Percentiles rank a stretch among this genome's conserved stretches.
Conservation (phyloP, 2,888 invertebrate species). For the Timema cristinae region DNA sequence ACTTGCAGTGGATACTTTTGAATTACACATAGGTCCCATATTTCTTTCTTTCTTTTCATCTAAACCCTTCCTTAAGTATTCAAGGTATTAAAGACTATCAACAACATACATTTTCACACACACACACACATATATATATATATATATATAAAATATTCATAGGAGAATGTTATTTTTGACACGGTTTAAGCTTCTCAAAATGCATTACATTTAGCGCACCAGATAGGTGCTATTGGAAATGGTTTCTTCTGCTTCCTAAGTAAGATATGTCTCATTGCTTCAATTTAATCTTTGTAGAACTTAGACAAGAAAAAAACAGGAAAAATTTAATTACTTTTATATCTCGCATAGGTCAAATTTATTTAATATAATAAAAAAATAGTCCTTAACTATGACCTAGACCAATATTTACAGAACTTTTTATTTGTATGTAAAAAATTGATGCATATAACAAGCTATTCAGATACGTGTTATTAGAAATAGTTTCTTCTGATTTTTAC, state of each 20-base stretch:
- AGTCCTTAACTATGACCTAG: too few relatives aligned
- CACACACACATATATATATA: too few relatives aligned
- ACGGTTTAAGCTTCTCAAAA: background rate
- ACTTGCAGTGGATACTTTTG: background rate
- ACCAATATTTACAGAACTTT: too few relatives aligned
- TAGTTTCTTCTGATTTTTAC: too few relatives aligned
- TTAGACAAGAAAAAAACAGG: background rate
- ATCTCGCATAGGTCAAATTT: too few relatives aligned
- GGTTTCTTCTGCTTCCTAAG: background rate
- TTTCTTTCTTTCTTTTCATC: slow-evolving; percentile 1
- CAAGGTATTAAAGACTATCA: too few relatives aligned
- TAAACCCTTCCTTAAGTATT: background rate
- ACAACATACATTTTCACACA: too few relatives aligned
- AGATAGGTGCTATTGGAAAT: background rate
- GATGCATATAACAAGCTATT: too few relatives aligned
- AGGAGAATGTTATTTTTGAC: background rate
- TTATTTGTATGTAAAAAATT: too few relatives aligned
- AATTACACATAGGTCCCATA: background rate
- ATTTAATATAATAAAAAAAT: too few relatives aligned
- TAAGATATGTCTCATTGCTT: background rate
- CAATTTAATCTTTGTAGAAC: background rate
- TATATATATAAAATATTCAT: too few relatives aligned
- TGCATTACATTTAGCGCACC: background rate
- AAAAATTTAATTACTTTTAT: background rate
- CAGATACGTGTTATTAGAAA: too few relatives aligned